Base-by-base conservation (phyloP, 2,113 vertebrate species). In the Corythornis madagascariensis region DNA sequence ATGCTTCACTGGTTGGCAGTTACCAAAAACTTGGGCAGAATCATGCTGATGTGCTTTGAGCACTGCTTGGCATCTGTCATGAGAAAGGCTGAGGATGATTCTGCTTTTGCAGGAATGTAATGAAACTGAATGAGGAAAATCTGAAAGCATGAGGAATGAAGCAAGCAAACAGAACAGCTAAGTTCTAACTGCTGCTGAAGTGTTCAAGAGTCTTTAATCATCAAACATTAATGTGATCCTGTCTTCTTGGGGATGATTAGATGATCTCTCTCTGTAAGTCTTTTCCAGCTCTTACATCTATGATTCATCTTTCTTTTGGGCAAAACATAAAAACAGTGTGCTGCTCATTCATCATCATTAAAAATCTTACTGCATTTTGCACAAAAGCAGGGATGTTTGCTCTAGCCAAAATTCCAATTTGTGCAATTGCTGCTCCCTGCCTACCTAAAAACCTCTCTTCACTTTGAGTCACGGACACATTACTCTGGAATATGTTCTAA, bases 301-400 rank as follows among this genome's bases (percentile, higher is more conserved):
- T 89, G 81, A 96, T 79, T 95, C 87, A 94, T 67, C 35, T 47
- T 26, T 76, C 79, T 82, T 79, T 79, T 35, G 72, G 81, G 76
- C 84, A 94, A 89, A 94, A 87, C 42, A 78, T 89, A 79, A 93
- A 94, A 78, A 61, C 64, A 85, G 64, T 10, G 42, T 17, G n/a
- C 52, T 64, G 74, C 65, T 78, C 88, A 85, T 89, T 56, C 71
- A 72, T 77, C 80, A 91, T 69, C 29, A 15, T 90, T 76, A 82
- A 88, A 92, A 90, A 78, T 60, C 60, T 76, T 59, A 56, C 2
- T 71, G 84, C 65, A 16, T 70, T 90, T 94, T 74, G 66, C 55
- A 90, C 57, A 92, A 85, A 88, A 86, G 48, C 19, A 31, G 85
- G 60, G 16, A 28, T 45, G 25, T n/a, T 75, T 88, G 71, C 21